Conservation (phyloP, 2,888 invertebrate genomes). For the Rhamphomyia laevipes region DNA sequence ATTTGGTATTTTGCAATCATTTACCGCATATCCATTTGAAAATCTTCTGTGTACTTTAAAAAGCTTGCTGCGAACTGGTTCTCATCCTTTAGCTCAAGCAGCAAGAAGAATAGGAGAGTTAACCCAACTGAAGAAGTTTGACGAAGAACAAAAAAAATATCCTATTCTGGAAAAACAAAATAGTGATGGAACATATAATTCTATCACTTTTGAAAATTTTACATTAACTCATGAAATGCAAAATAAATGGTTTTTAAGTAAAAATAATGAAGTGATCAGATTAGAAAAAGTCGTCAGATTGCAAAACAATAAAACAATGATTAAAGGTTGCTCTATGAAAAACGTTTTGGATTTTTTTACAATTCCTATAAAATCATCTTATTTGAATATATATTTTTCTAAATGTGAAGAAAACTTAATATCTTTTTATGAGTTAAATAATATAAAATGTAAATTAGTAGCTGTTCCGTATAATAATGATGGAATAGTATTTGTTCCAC, state of each 20-base stretch:
- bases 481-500: not conserved
- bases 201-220: too few relatives aligned
- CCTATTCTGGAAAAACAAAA: too few relatives aligned
- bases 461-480: not conserved
- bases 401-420: not conserved
- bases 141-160: too few relatives aligned
- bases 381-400: conserved; percentile 8
- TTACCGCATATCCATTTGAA: conserved; percentile 29
- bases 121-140: not conserved
- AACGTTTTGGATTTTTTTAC: conserved; percentile 9
- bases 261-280: conserved; percentile 7
- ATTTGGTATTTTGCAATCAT: conserved; percentile 23
- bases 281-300: conserved; percentile 9
- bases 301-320: conserved; percentile 4
- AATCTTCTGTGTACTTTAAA: conserved; percentile 21
- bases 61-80: conserved; percentile 14
- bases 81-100: conserved; percentile 15
- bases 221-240: conserved; percentile 1
- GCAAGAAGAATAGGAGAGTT: conserved; percentile 17
- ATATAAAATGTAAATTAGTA: conserved; percentile 10
- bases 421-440: conserved; percentile 7
- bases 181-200: too few relatives aligned
- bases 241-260: conserved; percentile 18
- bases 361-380: conserved; percentile 3
- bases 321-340: conserved; percentile 9